Evolutionary conservation across 2,888 invertebrate genomes (phyloP), one percentile per base, ranked within the genome.

Genomic region (Drosophila koepferae): DNA sequence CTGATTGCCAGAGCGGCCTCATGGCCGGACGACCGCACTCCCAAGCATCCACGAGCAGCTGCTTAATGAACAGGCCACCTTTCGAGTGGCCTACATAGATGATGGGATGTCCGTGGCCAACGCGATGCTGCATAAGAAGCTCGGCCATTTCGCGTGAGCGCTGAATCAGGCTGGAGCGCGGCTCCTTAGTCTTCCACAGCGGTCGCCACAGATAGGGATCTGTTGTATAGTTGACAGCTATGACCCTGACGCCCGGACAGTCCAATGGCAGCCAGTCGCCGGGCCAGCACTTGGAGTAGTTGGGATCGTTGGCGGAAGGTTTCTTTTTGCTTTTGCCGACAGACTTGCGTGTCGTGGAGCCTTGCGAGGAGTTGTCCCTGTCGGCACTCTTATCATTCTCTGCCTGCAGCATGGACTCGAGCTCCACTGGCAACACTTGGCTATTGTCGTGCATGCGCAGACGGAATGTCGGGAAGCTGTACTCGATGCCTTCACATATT

Each of bases 41-140:
- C 92, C 93, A 94, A 54, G 94, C 94, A 93, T 96, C 95, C 38
- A 96, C 94, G 51, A 97, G 94, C 62, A 98, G 96, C 92, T 97
- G 96, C 91, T 98, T 98, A 28, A 97, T 96, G 81, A 97, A 96
- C 0, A 98, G 93, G 0, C 98, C 98, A 6, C 98, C 98, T 93
- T 98, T 98, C 1, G 98, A 98, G 81, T 95, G 95, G 2, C 93
- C 93, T 5, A 98, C 96, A 97, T 97, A 98, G 18, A 98, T 94
- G 63, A 98, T 95, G 0, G 98, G 98, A 60, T 94, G 94, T 0
- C 96, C 96, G 60, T 96, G 94, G 0, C 96, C 97, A 18, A 97
- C 95, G 7, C 94, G 94, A 63, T 95, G 91, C 4, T 95, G 94
- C 38, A 96, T 93, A 77, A 97, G 93, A 62, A 95, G 93, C 4